Evolutionary conservation across 92 coral and sea anemone genomes (phyloP).

Genomic region (Palythoa grandiflora): DNA sequence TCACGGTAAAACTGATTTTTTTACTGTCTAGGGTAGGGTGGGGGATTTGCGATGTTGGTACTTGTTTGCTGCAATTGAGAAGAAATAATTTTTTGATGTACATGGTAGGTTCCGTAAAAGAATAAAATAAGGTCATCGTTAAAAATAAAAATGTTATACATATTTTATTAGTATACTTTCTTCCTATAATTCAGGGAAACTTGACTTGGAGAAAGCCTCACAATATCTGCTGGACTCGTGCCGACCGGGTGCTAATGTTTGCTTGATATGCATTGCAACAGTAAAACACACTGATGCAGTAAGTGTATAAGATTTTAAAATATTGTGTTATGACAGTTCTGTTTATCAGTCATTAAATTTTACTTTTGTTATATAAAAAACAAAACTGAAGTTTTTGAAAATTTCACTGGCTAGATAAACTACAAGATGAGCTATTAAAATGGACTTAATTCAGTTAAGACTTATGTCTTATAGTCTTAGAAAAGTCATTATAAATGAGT

Average conservation of each 20-base stretch:
- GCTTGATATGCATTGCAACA: slow-evolving; percentile 95
- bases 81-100: background rate
- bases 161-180: background rate
- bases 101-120: too few species aligned
- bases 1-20: slow-evolving; percentile 28
- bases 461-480: too few species aligned
- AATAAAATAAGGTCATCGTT: too few species aligned
- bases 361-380: background rate
- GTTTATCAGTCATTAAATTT: background rate
- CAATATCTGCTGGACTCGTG: slow-evolving; percentile 94
- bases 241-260: slow-evolving; percentile 83
- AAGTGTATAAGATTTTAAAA: slow-evolving; percentile 32
- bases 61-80: background rate
- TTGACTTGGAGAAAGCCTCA: slow-evolving; percentile 72
- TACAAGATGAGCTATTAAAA: too few species aligned
- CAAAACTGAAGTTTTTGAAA: too few species aligned
- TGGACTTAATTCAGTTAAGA: too few species aligned
- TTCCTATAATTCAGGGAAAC: slow-evolving; percentile 55
- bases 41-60: background rate
- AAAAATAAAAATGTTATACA: background rate
- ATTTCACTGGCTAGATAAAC: too few species aligned
- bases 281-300: slow-evolving; percentile 92
- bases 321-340: background rate
- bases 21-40: background rate
- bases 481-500: too few species aligned